Evolutionary conservation across 2,888 invertebrate species (phyloP).

Genomic region (Labia minor): DNA sequence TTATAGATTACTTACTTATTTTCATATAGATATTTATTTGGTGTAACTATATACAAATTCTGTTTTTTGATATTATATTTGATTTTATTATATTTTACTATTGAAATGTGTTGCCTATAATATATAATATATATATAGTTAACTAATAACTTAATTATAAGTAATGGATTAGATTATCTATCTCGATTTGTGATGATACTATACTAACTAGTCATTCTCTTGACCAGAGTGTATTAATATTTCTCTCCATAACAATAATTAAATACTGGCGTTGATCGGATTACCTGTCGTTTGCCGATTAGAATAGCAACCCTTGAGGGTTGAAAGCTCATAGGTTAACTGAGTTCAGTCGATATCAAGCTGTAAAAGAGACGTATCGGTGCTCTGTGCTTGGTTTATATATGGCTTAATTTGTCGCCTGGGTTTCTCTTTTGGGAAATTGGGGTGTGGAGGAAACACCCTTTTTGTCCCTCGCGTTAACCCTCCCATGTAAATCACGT

Average conservation of each 20-base stretch:
- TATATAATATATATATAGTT: too few relatives aligned
- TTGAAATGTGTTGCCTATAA: too few relatives aligned
- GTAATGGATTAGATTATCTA: too few relatives aligned
- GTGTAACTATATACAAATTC: too few relatives aligned
- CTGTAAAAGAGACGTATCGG: conserved; percentile 23
- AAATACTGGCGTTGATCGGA: neutral
- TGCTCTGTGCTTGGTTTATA: conserved; percentile 22
- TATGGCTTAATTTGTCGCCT: conserved; percentile 22
- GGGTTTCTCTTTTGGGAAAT: neutral
- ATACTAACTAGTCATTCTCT: too few relatives aligned
- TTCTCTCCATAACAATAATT: neutral
- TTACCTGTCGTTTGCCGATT: neutral
- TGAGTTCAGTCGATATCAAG: conserved; percentile 17
- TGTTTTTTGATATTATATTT: too few relatives aligned
- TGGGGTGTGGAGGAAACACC: neutral
- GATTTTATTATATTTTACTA: too few relatives aligned
- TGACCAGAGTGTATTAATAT: too few relatives aligned
- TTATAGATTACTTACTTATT: too few relatives aligned
- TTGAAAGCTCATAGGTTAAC: neutral
- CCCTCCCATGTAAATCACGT: neutral
- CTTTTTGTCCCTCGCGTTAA: neutral
- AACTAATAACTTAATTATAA: too few relatives aligned
- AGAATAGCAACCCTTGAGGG: neutral
- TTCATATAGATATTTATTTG: too few relatives aligned
- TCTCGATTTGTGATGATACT: too few relatives aligned